Conservation (phyloP, 2,888 invertebrate genomes). For the Dugesia japonica region DNA sequence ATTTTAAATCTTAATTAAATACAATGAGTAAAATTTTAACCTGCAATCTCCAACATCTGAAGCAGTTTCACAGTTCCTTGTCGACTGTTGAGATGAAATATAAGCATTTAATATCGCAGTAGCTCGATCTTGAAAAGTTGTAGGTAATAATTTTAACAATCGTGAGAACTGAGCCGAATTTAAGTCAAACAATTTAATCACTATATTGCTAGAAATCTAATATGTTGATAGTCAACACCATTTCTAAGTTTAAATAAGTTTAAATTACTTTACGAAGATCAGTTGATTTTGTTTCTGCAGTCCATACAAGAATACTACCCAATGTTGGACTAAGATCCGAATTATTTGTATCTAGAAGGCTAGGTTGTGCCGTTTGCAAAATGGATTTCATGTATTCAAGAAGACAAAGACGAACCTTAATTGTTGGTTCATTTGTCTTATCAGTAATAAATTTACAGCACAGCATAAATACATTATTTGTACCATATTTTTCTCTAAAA, state of each 20-base stretch:
- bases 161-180: slow-evolving; percentile 75
- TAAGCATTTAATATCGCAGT: slow-evolving; percentile 45
- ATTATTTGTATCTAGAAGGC: slow-evolving; percentile 50
- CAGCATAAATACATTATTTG: not conserved
- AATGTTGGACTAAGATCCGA: slow-evolving; percentile 52
- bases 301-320: slow-evolving; percentile 59
- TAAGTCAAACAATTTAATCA: slow-evolving; percentile 72
- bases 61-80: not conserved
- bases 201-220: not conserved
- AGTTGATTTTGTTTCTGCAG: slow-evolving; percentile 58
- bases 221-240: slow-evolving; percentile 74
- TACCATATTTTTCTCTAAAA: not conserved
- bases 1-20: too few species aligned
- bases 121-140: slow-evolving; percentile 46
- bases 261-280: slow-evolving; percentile 49
- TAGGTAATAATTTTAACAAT: slow-evolving; percentile 51
- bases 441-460: slow-evolving; percentile 62
- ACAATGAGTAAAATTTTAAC: not conserved
- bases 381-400: slow-evolving; percentile 50
- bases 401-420: slow-evolving; percentile 50
- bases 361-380: slow-evolving; percentile 46
- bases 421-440: slow-evolving; percentile 74
- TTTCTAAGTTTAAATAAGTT: slow-evolving; percentile 47
- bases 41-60: not conserved
- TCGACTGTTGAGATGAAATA: slow-evolving; percentile 12